Percentiles rank a stretch among this genome's conserved stretches.
Evolutionary conservation across 2,888 invertebrate genomes (phyloP).

Genomic region (Eurytoma adleriae): DNA sequence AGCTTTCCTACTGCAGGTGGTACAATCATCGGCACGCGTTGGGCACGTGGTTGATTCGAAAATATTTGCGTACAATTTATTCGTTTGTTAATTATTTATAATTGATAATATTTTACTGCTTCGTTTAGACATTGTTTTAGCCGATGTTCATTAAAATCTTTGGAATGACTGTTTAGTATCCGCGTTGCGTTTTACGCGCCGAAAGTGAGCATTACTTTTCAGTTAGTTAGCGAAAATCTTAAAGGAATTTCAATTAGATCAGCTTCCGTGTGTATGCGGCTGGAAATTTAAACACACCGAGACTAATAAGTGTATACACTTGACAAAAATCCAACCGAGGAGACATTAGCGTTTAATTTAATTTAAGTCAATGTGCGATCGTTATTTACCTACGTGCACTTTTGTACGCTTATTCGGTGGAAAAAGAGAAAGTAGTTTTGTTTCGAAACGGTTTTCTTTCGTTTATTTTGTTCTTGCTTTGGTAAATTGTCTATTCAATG

Average conservation of each 20-base stretch:
- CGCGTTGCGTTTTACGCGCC: not conserved
- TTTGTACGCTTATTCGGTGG: constrained; percentile 2
- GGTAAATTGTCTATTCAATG: constrained; percentile 30
- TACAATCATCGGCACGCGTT: too few relatives aligned
- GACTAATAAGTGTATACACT: not conserved
- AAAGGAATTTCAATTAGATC: constrained; percentile 21
- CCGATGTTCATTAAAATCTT: not conserved
- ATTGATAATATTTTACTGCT: not conserved
- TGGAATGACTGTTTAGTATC: not conserved
- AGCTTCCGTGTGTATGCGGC: constrained; percentile 18
- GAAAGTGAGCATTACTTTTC: not conserved
- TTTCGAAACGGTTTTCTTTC: constrained; percentile 40
- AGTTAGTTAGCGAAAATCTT: not conserved
- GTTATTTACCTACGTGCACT: constrained; percentile 21
- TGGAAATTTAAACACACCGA: constrained; percentile 14
- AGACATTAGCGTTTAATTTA: constrained; percentile 20
- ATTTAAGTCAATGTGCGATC: constrained; percentile 8
- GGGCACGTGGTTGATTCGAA: too few relatives aligned
- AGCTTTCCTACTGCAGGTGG: too few relatives aligned
- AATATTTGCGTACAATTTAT: too few relatives aligned
- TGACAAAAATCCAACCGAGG: not conserved
- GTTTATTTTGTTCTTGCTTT: constrained; percentile 17
- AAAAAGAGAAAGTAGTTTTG: constrained; percentile 46
- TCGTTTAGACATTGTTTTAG: too few relatives aligned
- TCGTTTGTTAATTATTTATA: not conserved